Conservation (phyloP, 2,888 invertebrate species). For the Cerceris ruficornis region DNA sequence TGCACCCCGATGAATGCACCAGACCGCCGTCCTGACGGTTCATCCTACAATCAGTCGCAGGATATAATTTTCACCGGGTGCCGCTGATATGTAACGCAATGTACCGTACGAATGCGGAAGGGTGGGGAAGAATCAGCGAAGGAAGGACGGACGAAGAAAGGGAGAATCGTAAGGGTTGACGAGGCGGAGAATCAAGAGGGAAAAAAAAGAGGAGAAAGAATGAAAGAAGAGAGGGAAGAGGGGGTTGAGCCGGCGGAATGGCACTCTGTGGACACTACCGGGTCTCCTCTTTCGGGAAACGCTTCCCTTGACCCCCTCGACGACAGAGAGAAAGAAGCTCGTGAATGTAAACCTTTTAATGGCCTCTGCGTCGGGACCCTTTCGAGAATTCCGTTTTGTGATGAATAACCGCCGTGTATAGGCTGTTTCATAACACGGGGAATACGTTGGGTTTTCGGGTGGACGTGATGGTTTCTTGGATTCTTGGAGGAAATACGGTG, state of each 20-base stretch:
- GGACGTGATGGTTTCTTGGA: no score
- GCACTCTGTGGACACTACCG: conserved; percentile 69
- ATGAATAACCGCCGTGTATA: conserved; percentile 52
- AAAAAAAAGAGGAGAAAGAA: conserved; percentile 9
- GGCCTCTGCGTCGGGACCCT: conserved; percentile 67
- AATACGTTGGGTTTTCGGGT: no score
- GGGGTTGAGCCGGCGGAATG: conserved; percentile 53
- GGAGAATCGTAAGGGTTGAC: conserved; percentile 32
- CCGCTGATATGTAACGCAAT: conserved; percentile 24
- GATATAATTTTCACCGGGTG: conserved; percentile 46
- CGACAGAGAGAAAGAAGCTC: conserved; percentile 43
- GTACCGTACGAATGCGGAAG: conserved; percentile 6
- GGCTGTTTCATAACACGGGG: conserved; percentile 5
- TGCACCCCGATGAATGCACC: conserved; percentile 46
- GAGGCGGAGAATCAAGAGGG: neutral
- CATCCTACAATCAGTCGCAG: conserved; percentile 45
- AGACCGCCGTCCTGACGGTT: conserved; percentile 27
- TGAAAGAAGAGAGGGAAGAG: conserved; percentile 11
- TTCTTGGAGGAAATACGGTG: no score
- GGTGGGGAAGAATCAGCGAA: conserved; percentile 20
- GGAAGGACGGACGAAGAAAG: neutral
- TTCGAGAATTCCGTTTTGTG: conserved; percentile 59
- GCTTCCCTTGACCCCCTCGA: conserved; percentile 71
- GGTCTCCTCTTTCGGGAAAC: conserved; percentile 66
- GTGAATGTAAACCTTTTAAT: conserved; percentile 74